phyloP scores from a whole-genome alignment of 2,888 invertebrate genomes.

The Papilio gigon region DNA sequence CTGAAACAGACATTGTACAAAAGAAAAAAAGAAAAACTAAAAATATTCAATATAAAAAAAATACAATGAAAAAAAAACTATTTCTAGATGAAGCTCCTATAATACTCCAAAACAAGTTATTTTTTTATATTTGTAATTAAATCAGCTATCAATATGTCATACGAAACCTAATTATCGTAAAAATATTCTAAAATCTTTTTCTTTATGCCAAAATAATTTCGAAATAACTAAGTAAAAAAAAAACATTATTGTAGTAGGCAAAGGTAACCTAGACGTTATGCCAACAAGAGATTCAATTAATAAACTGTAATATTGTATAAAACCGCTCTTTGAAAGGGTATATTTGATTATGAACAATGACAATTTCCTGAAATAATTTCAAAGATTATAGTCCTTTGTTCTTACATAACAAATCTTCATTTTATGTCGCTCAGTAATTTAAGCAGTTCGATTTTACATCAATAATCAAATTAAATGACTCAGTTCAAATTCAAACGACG shows the following conservation, averaged over 20 bases:
- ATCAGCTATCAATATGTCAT: no score
- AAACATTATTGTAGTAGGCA: neutral
- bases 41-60: no score
- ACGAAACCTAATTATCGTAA: no score
- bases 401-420: neutral
- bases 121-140: neutral
- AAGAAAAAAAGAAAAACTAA: no score
- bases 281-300: neutral
- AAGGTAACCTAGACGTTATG: neutral
- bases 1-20: no score
- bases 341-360: neutral
- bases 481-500: slow-evolving; percentile 1
- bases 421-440: no score
- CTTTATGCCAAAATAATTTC: neutral
- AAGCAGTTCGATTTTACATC: no score
- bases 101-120: neutral
- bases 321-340: no score
- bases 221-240: neutral
- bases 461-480: neutral
- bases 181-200: neutral
- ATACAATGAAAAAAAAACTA: no score
- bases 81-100: neutral
- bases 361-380: neutral
- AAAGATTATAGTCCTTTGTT: neutral
- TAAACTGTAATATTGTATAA: neutral